phyloP scores from a whole-genome alignment of 2,888 invertebrate species.

The Deroplatys truncata region DNA sequence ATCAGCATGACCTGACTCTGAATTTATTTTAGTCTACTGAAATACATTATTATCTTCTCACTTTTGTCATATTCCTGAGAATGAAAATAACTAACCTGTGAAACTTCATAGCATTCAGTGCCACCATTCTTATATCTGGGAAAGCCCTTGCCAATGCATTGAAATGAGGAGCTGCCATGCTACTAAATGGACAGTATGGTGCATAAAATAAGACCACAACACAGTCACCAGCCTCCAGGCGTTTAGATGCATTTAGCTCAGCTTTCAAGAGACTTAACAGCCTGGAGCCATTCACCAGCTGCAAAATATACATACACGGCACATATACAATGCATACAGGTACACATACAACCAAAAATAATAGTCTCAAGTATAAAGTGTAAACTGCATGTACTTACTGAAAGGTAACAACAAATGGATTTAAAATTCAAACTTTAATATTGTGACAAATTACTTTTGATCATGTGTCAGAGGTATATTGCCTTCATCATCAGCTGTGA shows the following conservation, averaged over 20 bases:
- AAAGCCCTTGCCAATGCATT: conserved; percentile 86
- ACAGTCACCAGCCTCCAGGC: conserved; percentile 62
- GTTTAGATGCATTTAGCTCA: conserved; percentile 60
- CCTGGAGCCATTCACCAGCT: conserved; percentile 68
- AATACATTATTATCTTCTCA: too few relatives aligned
- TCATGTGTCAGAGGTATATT: too few relatives aligned
- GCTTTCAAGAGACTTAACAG: conserved; percentile 62
- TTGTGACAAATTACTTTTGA: too few relatives aligned
- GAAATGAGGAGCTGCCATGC: conserved; percentile 82
- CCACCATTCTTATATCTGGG: conserved; percentile 81
- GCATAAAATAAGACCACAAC: conserved; percentile 85
- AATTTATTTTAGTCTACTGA: too few relatives aligned
- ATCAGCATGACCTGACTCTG: too few relatives aligned
- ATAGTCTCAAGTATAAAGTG: too few relatives aligned
- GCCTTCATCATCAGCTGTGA: too few relatives aligned
- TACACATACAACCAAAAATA: neutral
- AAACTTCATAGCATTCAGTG: conserved; percentile 81
- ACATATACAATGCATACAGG: too few relatives aligned
- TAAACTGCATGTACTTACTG: too few relatives aligned
- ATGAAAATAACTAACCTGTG: conserved; percentile 48
- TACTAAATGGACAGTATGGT: conserved; percentile 85
- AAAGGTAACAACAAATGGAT: too few relatives aligned
- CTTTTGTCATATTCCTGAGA: too few relatives aligned
- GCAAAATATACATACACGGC: conserved; percentile 37
- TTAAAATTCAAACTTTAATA: too few relatives aligned